Base-by-base conservation (phyloP, 2,113 vertebrate species). In the Phyllostomus hastatus region DNA sequence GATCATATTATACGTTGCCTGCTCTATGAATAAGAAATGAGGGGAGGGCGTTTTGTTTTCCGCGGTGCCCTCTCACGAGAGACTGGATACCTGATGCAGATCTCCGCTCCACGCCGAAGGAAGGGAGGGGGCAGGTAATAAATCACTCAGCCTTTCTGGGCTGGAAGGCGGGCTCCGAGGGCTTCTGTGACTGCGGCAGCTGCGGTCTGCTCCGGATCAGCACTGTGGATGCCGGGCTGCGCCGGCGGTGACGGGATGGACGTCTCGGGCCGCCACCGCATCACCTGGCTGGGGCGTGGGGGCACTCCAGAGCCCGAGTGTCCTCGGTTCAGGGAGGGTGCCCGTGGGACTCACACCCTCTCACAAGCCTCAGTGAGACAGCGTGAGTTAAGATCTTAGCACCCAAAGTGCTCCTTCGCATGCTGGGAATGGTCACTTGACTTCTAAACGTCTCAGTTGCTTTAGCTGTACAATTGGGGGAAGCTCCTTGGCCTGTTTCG, bases 11-110 rank as follows among this genome's bases (percentile, higher is more conserved):
- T 86, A 69, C 85, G 10, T 89, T 43, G 84, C 52, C 86, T 92
- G 79, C 61, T 84, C 95, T 20, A 91, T 92, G 97, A 96, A 96
- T 97, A 95, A 75, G 81, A 94, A 97, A 92, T 83, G 78, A 94
- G 78, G 11, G 19, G 46, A 19, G 10, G 72, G 78, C 69, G 28
- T 64, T 95, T 85, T 90, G 84, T 81, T 95, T 95, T 73, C 88
- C 73, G 48, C 88, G 26, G 31, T 48, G 43, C 41, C 12, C 33
- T 50, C 1, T 85, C 76, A 12, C 0, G 26, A 64, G 22, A 57
- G 52, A 73, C 80, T 70, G 35, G 91, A 83, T 11, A n/a, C 33
- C 38, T 15, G 48, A 41, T 17, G 81, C 86, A 79, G 85, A 81
- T 50, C 35, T 61, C 82, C 52, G 72, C 67, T 70, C 88, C 85